Percentiles rank a stretch among this genome's conserved stretches.
Conservation (phyloP, 2,113 vertebrate genomes). For the Orcinus orca region DNA sequence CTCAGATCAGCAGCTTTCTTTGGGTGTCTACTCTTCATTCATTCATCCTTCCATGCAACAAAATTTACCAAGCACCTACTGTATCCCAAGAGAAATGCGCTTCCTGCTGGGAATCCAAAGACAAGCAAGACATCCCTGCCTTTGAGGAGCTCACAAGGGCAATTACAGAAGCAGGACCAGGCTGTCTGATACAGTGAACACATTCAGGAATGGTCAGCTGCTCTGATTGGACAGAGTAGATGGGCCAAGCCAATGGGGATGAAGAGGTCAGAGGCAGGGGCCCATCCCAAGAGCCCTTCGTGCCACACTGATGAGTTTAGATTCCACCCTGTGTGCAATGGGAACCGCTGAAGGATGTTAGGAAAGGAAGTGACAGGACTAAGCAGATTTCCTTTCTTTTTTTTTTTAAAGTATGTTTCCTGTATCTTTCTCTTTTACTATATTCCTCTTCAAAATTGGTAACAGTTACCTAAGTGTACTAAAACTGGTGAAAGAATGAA, state of each 20-base stretch:
- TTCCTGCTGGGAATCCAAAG: not conserved
- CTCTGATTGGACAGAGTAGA: not conserved
- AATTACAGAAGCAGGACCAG: not conserved
- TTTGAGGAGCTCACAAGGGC: not conserved
- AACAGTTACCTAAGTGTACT: not conserved
- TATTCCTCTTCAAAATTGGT: not conserved
- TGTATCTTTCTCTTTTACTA: not conserved
- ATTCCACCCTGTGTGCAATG: not conserved
- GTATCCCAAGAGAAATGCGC: not conserved
- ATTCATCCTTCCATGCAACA: not conserved
- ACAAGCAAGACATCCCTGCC: not conserved
- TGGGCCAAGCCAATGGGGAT: fast-evolving
- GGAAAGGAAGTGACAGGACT: not conserved
- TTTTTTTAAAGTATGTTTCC: not conserved
- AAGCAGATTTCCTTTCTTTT: not conserved
- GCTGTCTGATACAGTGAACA: fast-evolving
- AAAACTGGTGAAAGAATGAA: not conserved
- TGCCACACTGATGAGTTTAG: fast-evolving
- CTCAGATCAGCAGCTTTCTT: not conserved
- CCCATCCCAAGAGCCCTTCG: fast-evolving
- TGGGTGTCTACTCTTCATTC: not conserved
- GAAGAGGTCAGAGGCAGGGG: not conserved
- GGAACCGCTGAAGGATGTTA: not conserved
- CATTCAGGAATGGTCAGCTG: fast-evolving
- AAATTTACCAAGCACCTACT: not conserved